phyloP scores from a whole-genome alignment of 2,113 vertebrate species.

The Greenwoodochromis staneri region DNA sequence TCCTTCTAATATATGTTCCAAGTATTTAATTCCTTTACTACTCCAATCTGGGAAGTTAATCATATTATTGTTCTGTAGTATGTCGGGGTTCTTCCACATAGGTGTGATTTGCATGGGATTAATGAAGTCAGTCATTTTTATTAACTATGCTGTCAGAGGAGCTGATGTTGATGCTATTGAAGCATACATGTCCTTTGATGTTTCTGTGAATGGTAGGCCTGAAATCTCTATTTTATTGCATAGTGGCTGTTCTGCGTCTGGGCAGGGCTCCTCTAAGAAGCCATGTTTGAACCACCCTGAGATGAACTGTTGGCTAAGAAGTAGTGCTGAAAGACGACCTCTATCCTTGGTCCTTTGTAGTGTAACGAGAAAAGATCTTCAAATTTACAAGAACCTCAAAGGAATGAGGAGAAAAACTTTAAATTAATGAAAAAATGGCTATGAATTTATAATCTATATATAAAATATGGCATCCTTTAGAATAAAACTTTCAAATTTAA shows the following conservation, averaged over 20 bases:
- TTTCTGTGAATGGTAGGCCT: rapidly evolving
- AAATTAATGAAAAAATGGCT: not conserved
- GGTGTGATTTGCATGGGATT: not conserved
- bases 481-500: not conserved
- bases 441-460: not conserved
- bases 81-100: not conserved
- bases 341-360: not conserved
- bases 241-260: not conserved
- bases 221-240: not conserved
- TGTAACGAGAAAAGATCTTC: not conserved
- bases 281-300: not conserved
- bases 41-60: not conserved
- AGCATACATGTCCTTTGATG: not conserved
- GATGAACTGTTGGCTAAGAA: not conserved
- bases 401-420: not conserved
- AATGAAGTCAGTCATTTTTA: not conserved
- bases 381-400: not conserved
- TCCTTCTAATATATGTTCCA: not conserved
- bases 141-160: not conserved
- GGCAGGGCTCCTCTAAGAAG: not conserved
- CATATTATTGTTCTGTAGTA: not conserved
- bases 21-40: not conserved
- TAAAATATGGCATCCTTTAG: not conserved
- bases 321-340: not conserved
- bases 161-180: not conserved